A percentile compares a stretch with the other conserved stretches of the same genome.
Evolutionary conservation across 2,888 invertebrate species (phyloP).

Genomic region (Myathropa florea): DNA sequence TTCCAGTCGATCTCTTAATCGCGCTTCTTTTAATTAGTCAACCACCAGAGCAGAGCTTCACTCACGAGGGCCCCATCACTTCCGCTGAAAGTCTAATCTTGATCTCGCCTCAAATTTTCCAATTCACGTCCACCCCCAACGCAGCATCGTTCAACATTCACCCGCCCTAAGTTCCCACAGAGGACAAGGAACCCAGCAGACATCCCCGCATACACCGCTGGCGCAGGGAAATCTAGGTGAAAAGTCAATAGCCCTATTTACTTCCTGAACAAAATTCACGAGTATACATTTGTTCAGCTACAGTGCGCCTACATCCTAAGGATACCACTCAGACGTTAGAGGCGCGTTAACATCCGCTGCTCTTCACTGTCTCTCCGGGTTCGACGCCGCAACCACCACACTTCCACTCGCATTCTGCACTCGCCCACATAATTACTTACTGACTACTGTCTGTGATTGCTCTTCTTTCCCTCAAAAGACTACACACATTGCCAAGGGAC

Average conservation of each 20-base stretch:
- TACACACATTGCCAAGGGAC: constrained; percentile 14
- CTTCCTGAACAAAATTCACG: constrained; percentile 49
- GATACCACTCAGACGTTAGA: not conserved
- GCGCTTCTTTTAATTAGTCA: too few species aligned
- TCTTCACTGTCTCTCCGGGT: not conserved
- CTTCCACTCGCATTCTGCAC: constrained; percentile 13
- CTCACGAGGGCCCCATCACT: not conserved
- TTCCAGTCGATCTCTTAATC: too few species aligned
- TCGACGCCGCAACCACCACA: not conserved
- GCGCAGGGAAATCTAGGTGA: constrained; percentile 49
- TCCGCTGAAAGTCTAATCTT: not conserved
- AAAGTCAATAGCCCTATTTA: constrained; percentile 60
- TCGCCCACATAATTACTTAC: constrained; percentile 46
- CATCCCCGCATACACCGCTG: not conserved
- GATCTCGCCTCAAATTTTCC: not conserved
- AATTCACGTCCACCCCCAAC: too few species aligned
- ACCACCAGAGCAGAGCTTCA: too few species aligned
- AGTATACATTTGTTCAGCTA: not conserved
- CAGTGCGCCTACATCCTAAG: not conserved
- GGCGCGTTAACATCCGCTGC: not conserved
- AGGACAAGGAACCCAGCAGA: not conserved
- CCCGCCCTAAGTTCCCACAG: not conserved
- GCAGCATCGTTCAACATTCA: not conserved
- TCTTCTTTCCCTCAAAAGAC: constrained; percentile 28
- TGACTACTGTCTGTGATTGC: constrained; percentile 47